Evolutionary conservation across 1,140 invertebrate species (phyloP), one percentile per base, ranked within the genome.

Genomic region (Ooceraea biroi): DNA sequence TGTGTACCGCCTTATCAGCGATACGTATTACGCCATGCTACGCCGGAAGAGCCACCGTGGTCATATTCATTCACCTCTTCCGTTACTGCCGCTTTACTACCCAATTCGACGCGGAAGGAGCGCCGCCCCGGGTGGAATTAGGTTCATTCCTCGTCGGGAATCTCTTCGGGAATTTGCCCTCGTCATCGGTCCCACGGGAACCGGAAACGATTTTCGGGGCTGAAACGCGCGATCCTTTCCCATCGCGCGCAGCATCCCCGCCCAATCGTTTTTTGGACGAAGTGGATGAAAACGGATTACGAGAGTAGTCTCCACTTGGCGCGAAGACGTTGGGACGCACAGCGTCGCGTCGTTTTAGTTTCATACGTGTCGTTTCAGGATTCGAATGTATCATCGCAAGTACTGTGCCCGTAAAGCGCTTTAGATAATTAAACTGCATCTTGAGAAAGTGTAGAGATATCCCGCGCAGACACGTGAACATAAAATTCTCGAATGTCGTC

Each of bases 21-120:
- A 84, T 84, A 82, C 61, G 4, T 25, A 36, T 1, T 61, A 10
- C 61, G n/a, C 44, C 27, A 30, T 30, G 10, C 58, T 30, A 25
- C 50, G 41, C 68, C 36, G 68, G 46, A 30, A 86, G 83, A 73
- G 72, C 68, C 52, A 50, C 27, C 72, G 52, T 55, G 87, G 68
- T 66, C 78, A 80, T 89, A 86, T 86, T 90, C 90, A 86, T 91
- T 91, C 86, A 84, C 68, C 85, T 86, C 83, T 91, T 82, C 73
- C 82, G 73, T 82, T 85, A 85, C 78, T 83, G 61, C 46, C 86
- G 83, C 87, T 91, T 91, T 89, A 90, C 88, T 88, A 88, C 52
- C 88, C 86, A 89, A 91, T 91, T 89, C 86, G 36, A 83, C 68
- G 86, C 71, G 55, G 69, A 78, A 78, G 71, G 22, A 74, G 77